Conservation (phyloP, 2,888 invertebrate species). For the Thyatira batis region DNA sequence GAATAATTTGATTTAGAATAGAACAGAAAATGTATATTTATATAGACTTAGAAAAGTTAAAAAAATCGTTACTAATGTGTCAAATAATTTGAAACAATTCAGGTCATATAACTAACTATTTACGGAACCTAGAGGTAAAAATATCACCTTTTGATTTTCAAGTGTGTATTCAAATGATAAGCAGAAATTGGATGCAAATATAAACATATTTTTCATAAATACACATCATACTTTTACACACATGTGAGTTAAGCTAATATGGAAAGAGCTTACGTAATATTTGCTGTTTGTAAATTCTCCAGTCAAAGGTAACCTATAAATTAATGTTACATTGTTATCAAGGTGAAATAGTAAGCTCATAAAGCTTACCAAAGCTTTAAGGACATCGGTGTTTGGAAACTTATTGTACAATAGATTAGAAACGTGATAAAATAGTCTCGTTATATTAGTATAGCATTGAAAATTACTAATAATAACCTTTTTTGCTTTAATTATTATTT, state of each 20-base stretch:
- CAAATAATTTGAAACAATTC: no score
- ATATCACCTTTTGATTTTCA: neutral
- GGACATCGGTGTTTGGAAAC: neutral
- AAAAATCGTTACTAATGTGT: no score
- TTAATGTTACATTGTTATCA: neutral
- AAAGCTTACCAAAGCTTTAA: neutral
- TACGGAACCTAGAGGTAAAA: neutral
- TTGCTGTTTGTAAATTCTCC: conserved; percentile 13
- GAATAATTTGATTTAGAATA: no score
- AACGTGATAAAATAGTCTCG: neutral
- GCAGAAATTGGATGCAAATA: neutral
- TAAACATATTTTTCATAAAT: neutral
- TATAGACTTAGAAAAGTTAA: no score
- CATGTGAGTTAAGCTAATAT: conserved; percentile 13
- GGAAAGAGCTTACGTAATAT: conserved; percentile 11
- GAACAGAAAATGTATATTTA: no score
- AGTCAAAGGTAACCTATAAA: no score
- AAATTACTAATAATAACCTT: no score
- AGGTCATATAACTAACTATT: no score
- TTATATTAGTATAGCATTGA: no score
- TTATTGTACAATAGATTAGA: neutral
- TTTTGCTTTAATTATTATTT: no score
- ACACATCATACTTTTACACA: neutral
- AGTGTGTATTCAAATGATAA: neutral
- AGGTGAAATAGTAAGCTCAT: neutral